Percentiles rank a stretch among this genome's conserved stretches.
Evolutionary conservation across 2,113 vertebrate genomes (phyloP).

Genomic region (Laterallus jamaicensis): DNA sequence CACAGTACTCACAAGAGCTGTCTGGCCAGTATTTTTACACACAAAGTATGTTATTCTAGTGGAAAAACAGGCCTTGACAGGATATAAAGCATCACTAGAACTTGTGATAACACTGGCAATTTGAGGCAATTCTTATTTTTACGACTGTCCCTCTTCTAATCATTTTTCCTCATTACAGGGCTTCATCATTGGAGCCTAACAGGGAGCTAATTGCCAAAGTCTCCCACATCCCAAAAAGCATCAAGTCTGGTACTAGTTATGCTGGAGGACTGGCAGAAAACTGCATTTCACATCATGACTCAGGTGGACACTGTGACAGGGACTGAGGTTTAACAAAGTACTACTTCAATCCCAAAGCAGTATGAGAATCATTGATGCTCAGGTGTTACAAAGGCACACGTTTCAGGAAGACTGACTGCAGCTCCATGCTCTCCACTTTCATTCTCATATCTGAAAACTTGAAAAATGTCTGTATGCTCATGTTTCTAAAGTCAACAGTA

Average conservation of each 20-base stretch:
- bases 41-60: not conserved
- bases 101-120: not conserved
- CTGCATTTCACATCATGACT: rapidly evolving
- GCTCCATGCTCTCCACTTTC: not conserved
- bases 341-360: not conserved
- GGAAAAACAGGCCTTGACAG: not conserved
- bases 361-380: not conserved
- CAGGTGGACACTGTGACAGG: not conserved
- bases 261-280: not conserved
- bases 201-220: not conserved
- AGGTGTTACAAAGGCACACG: not conserved
- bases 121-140: not conserved
- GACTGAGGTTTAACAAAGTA: not conserved
- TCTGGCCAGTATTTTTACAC: not conserved
- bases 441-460: not conserved
- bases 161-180: not conserved
- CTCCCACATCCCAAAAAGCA: not conserved
- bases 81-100: not conserved
- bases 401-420: not conserved
- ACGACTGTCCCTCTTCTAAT: not conserved
- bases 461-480: not conserved
- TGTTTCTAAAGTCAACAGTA: not conserved
- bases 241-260: not conserved
- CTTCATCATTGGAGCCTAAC: not conserved
- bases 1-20: not conserved